Percentiles rank a stretch among this genome's conserved stretches.
phyloP scores from a whole-genome alignment of 2,113 vertebrate species.

The human (Homo sapiens) region GRCh38 chr1:116686501-116687000 shows the following conservation, averaged over 20 bases:
- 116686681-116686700: neutral
- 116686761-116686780: neutral
- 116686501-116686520: neutral
- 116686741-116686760: neutral
- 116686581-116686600: neutral
- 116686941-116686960: neutral
- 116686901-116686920: neutral
- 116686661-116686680: neutral
- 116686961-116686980: neutral
- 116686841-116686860: neutral
- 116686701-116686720: neutral
- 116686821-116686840: neutral
- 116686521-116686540: neutral
- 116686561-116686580: neutral
- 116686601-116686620: neutral
- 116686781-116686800: neutral
- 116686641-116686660: neutral
- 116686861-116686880: neutral
- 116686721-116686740: neutral
- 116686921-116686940: fast-evolving
- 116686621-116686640: neutral
- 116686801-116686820: neutral
- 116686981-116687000: neutral
- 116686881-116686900: neutral
- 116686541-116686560: neutral